Conservation (phyloP, 35 echinoderm and acorn worm species). For the Ophioderma brevispina region DNA sequence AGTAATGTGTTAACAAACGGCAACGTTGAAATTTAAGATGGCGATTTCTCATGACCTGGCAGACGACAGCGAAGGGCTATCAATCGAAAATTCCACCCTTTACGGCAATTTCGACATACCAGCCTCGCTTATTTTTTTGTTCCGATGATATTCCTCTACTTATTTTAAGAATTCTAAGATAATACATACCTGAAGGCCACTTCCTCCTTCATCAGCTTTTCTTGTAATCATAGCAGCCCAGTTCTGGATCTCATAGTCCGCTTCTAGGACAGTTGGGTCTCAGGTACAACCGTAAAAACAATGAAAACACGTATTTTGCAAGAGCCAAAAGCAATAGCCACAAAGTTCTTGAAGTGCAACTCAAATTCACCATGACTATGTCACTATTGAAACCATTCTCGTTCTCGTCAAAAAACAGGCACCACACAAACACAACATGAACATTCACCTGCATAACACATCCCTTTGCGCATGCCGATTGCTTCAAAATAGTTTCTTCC, state of each 20-base stretch:
- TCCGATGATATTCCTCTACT: background rate
- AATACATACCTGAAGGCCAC: constrained; percentile 5
- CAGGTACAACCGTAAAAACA: background rate
- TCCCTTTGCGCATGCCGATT: no score
- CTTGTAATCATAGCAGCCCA: constrained; percentile 30
- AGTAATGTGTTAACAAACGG: no score
- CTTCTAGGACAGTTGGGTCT: constrained; percentile 16
- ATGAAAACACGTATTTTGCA: background rate
- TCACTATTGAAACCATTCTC: background rate
- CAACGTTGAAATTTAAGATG: no score
- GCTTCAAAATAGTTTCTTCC: no score
- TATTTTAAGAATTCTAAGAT: background rate
- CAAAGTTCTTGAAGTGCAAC: background rate
- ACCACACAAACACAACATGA: background rate
- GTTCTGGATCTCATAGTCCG: constrained; percentile 73
- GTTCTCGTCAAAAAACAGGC: background rate
- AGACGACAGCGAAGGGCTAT: background rate
- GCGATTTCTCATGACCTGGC: no score
- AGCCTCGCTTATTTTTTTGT: background rate
- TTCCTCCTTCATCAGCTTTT: constrained; percentile 11
- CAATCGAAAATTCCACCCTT: no score
- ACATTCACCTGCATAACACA: no score
- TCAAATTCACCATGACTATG: background rate
- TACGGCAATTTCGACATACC: background rate
- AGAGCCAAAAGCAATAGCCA: background rate